phyloP scores from a whole-genome alignment of 2,888 invertebrate genomes.

The Limnephilus marmoratus region DNA sequence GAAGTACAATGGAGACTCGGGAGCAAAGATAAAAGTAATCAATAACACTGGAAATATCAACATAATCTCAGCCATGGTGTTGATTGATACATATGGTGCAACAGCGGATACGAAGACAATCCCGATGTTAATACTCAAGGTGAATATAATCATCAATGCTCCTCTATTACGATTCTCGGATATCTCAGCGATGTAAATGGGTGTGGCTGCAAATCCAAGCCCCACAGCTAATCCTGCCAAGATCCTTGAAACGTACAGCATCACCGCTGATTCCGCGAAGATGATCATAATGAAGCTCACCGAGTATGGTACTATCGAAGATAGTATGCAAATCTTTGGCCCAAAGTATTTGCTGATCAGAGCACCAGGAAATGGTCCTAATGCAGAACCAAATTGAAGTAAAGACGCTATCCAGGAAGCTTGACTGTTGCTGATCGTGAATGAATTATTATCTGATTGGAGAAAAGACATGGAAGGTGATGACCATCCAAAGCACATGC shows the following conservation, averaged over 20 bases:
- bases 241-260: conserved; percentile 69
- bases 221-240: conserved; percentile 61
- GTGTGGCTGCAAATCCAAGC: conserved; percentile 47
- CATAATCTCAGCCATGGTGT: conserved; percentile 58
- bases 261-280: conserved; percentile 63
- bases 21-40: conserved; percentile 57
- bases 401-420: conserved; percentile 69
- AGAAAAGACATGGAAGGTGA: conserved; percentile 70
- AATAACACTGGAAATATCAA: conserved; percentile 59
- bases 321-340: conserved; percentile 52
- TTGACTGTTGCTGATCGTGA: conserved; percentile 69
- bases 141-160: conserved; percentile 54
- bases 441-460: conserved; percentile 68
- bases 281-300: conserved; percentile 52
- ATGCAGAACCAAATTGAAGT: conserved; percentile 52
- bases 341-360: conserved; percentile 54
- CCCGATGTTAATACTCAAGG: conserved; percentile 42
- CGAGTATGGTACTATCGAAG: conserved; percentile 51
- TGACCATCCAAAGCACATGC: conserved; percentile 71
- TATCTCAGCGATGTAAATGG: conserved; percentile 65
- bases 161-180: conserved; percentile 63
- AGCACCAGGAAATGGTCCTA: conserved; percentile 48
- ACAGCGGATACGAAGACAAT: conserved; percentile 56
- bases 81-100: conserved; percentile 61
- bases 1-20: conserved; percentile 65